Conservation (phyloP, 2,888 invertebrate genomes). For the Eumerus sabulonum region DNA sequence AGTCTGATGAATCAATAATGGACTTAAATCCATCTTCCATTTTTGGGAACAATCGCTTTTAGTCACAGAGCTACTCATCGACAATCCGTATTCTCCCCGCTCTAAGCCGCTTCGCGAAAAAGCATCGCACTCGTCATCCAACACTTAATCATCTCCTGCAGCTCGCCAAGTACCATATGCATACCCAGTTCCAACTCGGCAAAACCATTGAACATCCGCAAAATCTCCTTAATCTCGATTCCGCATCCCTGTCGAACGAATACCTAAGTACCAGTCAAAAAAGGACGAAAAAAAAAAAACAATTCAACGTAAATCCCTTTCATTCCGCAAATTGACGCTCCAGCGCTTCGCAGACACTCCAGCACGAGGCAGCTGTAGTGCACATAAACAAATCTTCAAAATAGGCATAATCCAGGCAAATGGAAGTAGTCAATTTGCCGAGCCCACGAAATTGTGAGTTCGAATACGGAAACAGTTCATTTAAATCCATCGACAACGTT, state of each 20-base stretch:
- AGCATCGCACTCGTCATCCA: too few relatives aligned
- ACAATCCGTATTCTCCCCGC: too few relatives aligned
- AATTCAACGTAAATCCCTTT: conserved; percentile 10
- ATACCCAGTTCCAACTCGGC: too few relatives aligned
- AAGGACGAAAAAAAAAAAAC: not conserved
- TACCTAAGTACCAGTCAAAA: conserved; percentile 31
- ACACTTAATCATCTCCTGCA: too few relatives aligned
- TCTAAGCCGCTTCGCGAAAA: too few relatives aligned
- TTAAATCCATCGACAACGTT: conserved; percentile 37
- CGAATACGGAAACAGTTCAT: conserved; percentile 29
- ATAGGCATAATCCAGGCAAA: conserved; percentile 50
- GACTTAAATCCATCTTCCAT: too few relatives aligned
- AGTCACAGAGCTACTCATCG: too few relatives aligned
- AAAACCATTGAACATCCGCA: too few relatives aligned
- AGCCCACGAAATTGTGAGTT: conserved; percentile 38
- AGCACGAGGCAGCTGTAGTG: too few relatives aligned
- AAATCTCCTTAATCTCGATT: conserved; percentile 16
- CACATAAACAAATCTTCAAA: conserved; percentile 15
- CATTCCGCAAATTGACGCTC: conserved; percentile 25
- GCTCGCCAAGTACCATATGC: too few relatives aligned
- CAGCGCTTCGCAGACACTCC: conserved; percentile 2
- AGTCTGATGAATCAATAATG: too few relatives aligned
- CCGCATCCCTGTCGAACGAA: conserved; percentile 15
- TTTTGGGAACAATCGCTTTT: too few relatives aligned
- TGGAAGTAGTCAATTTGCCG: conserved; percentile 50